Base-by-base conservation (phyloP, 2,113 vertebrate genomes). In the Epinephelus cyanopodus region DNA sequence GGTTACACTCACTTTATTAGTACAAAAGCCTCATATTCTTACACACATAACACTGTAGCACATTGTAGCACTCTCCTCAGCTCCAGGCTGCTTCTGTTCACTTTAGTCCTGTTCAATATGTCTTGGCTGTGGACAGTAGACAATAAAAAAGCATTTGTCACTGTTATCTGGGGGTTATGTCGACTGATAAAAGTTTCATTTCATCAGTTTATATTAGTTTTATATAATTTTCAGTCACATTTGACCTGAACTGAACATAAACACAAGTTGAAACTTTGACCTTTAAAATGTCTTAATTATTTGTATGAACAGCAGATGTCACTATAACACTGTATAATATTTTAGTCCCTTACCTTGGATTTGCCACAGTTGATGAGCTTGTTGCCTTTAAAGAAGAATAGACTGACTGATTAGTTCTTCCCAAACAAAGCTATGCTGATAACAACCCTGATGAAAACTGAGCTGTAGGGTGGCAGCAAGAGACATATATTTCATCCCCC, bases 331-430 rank as follows among this genome's bases (percentile, higher is more conserved):
- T 9, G 56, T 50, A 33, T 50, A 2, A 45, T 8, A 45, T 42
- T 58, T 0, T 12, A 52, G 65, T 52, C 4, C 7, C 85, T 82
- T 81, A 95, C 95, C 90, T 91, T 93, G 13, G 84, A 13, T 79
- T 92, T 95, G 8, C 92, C 91, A 88, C 95, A 96, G 4, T 53
- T 87, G 47, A 12, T 18, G 53, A 96, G 57, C 73, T 84, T 94
- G 86, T 95, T 95, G 48, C 95, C 95, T 96, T 62, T 5, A 57
- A 25, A 85, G 25, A 79, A 75, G 79, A 79, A 86, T 6, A 78
- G n/a, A 76, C 13, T 27, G 29, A 63, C 14, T 54, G 52, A 70
- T 87, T 58, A 64, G 19, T 67, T 71, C 2, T 9, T 56, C 2
- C 29, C 3, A 74, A 67, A 37, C 27, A 82, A 78, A 66, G 25